Base-by-base conservation (phyloP, 2,113 vertebrate genomes). In the Ptilonorhynchus violaceus region DNA sequence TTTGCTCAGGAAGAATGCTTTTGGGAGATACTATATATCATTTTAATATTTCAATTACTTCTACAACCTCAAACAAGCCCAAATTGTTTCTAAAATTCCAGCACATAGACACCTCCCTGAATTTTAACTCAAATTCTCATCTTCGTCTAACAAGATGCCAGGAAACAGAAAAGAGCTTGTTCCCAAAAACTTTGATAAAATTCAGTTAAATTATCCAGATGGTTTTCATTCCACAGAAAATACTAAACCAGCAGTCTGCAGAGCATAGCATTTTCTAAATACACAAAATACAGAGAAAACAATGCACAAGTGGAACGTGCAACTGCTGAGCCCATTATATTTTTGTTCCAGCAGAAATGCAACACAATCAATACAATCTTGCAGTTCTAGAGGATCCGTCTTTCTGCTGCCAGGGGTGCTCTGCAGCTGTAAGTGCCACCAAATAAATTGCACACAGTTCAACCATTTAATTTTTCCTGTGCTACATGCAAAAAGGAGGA, bases 211-310 rank as follows among this genome's bases (percentile, higher is more conserved):
- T 96, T 89, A 90, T 41, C 93, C 93, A 97, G 90, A 96, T 97
- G 77, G 84, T 95, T 97, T 93, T 92, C 94, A 96, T 97, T 98
- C 96, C 93, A 95, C 59, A 92, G 93, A 95, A 97, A 95, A 93
- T 47, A 94, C 92, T 64, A 93, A 93, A 81, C 58, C 78, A 97
- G 94, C 96, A 93, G 79, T 95, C 97, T 95, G 95, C 92, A 81
- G 85, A 63, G 81, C 85, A 92, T 13, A 86, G 82, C 89, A 53
- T 96, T 97, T 93, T 96, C 96, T 85, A 97, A 97, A 97, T 91
- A 95, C 89, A 95, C 91, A 96, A 97, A 97, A 96, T 97, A 91
- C 96, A 88, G 85, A 82, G 78, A 94, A 93, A 92, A 96, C 96
- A 97, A 97, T 90, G 58, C 92, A 96, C 93, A 97, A 97, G 80